Conservation (phyloP, 2,888 invertebrate genomes). For the Tiliacea aurago region DNA sequence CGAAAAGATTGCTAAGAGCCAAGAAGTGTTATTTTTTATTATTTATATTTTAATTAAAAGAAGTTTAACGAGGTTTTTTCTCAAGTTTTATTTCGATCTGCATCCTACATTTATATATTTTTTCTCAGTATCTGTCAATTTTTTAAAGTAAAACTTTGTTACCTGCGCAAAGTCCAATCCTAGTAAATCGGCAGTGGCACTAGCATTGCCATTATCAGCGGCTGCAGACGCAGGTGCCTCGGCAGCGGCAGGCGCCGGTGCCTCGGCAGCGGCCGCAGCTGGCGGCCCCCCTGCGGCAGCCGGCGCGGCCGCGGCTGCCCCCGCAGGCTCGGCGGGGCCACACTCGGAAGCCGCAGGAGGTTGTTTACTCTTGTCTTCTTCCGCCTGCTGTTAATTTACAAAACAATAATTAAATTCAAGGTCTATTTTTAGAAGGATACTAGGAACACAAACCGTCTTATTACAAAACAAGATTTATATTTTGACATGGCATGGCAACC, state of each 20-base stretch:
- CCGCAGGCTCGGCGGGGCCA: slow-evolving; percentile 13
- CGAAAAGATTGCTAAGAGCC: too few relatives aligned
- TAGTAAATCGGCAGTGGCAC: slow-evolving; percentile 75
- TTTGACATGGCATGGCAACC: too few relatives aligned
- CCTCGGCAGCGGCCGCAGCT: slow-evolving; percentile 22
- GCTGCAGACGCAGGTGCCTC: neutral
- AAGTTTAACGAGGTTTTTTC: too few relatives aligned
- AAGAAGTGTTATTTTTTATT: too few relatives aligned
- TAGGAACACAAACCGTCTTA: too few relatives aligned
- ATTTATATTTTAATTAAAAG: too few relatives aligned
- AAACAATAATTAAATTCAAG: neutral
- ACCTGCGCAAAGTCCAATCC: slow-evolving; percentile 79
- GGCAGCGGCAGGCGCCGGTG: slow-evolving; percentile 5
- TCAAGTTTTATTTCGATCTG: too few relatives aligned
- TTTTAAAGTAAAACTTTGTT: neutral
- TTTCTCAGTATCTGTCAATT: too few relatives aligned
- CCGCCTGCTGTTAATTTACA: slow-evolving; percentile 73
- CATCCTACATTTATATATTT: too few relatives aligned
- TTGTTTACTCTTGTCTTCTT: slow-evolving; percentile 84
- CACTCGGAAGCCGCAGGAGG: slow-evolving; percentile 29
- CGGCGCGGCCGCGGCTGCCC: neutral
- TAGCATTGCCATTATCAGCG: slow-evolving; percentile 80
- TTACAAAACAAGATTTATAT: too few relatives aligned
- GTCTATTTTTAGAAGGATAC: neutral
- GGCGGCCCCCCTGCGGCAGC: slow-evolving; percentile 12